Percentiles rank a stretch among this genome's conserved stretches.
phyloP scores from a whole-genome alignment of 2,113 vertebrate species.

The Numida meleagris region DNA sequence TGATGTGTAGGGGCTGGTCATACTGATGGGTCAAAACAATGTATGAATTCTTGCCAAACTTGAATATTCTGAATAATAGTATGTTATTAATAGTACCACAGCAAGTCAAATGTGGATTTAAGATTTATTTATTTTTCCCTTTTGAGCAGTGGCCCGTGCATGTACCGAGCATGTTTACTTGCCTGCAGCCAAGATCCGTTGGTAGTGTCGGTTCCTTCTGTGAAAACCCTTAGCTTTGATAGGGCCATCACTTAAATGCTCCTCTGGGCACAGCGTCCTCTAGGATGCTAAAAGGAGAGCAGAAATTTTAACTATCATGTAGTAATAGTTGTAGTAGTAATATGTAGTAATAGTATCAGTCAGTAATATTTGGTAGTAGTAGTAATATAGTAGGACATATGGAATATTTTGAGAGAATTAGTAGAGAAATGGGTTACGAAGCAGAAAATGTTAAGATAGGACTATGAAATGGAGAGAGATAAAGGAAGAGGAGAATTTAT shows the following conservation, averaged over 20 bases:
- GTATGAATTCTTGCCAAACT: background rate
- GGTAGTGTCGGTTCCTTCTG: background rate
- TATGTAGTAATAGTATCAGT: background rate
- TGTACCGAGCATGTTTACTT: background rate
- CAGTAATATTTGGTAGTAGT: background rate
- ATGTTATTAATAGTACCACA: background rate
- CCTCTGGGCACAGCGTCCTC: background rate
- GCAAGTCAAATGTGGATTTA: background rate
- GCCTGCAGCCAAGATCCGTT: background rate
- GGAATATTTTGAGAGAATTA: background rate
- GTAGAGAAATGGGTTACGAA: background rate
- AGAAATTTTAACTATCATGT: fast-evolving
- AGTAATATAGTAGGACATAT: background rate
- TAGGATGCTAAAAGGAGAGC: background rate
- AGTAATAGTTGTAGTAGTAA: background rate
- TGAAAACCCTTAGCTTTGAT: background rate
- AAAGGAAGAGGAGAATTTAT: background rate
- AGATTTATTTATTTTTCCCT: background rate
- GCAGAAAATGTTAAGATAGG: background rate
- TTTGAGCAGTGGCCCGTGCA: background rate
- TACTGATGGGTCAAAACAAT: background rate
- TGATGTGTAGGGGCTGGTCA: background rate
- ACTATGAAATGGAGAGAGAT: background rate
- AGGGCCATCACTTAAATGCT: background rate
- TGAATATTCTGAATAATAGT: background rate